These are phyloP conservation scores for Diadumene lineata DNA, from an alignment of 92 coral and sea anemone species.

Conservation along the genomic window DNA sequence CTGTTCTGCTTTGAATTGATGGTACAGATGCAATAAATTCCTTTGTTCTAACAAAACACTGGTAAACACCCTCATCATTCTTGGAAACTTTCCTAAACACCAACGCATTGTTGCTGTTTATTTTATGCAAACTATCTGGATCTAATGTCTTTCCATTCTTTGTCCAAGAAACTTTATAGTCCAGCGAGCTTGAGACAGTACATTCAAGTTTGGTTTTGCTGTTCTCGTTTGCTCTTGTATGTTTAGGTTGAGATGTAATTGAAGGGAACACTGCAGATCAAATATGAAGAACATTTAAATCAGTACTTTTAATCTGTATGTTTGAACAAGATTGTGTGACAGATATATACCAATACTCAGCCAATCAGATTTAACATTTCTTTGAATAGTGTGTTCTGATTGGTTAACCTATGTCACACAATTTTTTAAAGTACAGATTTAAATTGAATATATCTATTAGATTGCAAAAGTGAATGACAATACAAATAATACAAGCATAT, in stretches of 20 bases:
- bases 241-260: conserved; percentile 52
- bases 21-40: too few species aligned
- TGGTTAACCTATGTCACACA: too few species aligned
- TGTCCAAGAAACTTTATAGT: conserved; percentile 60
- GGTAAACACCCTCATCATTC: conserved; percentile 49
- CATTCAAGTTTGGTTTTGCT: conserved; percentile 53
- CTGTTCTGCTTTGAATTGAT: conserved; percentile 39
- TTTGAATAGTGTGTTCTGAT: too few species aligned
- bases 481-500: too few species aligned
- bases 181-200: conserved; percentile 49
- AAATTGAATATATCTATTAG: too few species aligned
- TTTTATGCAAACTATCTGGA: conserved; percentile 13
- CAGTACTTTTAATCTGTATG: too few species aligned
- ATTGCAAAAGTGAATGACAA: too few species aligned
- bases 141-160: conserved; percentile 21
- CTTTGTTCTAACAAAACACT: conserved; percentile 54
- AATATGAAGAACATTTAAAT: too few species aligned
- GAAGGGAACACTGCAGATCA: conserved; percentile 6
- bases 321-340: too few species aligned
- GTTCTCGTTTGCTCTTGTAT: conserved; percentile 58
- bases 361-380: too few species aligned
- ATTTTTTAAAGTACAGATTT: too few species aligned
- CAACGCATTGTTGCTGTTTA: conserved; percentile 46
- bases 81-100: conserved; percentile 28
- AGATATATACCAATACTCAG: too few species aligned